Evolutionary conservation across 1,140 invertebrate genomes (phyloP).

Genomic region (Drosophila miranda): DNA sequence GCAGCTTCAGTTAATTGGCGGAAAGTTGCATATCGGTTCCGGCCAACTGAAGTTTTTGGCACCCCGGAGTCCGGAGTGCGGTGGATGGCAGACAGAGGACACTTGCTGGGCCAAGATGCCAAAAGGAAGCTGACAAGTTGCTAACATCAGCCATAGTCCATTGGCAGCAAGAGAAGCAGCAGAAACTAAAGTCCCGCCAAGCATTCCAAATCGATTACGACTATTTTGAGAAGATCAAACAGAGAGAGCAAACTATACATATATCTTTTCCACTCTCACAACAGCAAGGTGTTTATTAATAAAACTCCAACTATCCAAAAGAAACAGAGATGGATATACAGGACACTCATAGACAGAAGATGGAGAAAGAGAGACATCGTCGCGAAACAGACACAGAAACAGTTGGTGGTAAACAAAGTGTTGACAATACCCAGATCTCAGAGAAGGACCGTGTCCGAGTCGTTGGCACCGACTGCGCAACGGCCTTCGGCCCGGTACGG

Average conservation of each 20-base stretch:
- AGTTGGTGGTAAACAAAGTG: constrained; percentile 76
- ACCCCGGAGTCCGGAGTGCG: constrained; percentile 27
- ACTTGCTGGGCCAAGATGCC: constrained; percentile 67
- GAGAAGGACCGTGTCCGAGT: constrained; percentile 11
- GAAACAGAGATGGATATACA: constrained; percentile 1
- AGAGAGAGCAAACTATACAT: constrained; percentile 19
- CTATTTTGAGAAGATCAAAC: constrained; percentile 62
- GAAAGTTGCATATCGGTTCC: constrained; percentile 67
- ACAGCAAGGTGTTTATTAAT: constrained; percentile 63
- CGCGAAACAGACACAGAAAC: constrained; percentile 68
- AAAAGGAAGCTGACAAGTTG: constrained; percentile 77
- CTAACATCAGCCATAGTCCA: constrained; percentile 12
- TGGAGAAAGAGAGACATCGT: constrained; percentile 14
- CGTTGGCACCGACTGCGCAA: constrained; percentile 69
- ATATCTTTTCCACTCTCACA: constrained; percentile 1
- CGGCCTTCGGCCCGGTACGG: constrained; percentile 49
- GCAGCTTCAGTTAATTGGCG: constrained; percentile 38
- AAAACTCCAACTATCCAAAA: constrained; percentile 59
- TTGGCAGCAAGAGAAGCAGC: constrained; percentile 9
- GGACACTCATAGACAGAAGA: constrained; percentile 1
- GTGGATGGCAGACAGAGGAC: constrained; percentile 56
- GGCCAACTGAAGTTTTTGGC: constrained; percentile 31
- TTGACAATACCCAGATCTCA: constrained; percentile 57
- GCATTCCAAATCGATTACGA: constrained; percentile 78
- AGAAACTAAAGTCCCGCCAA: constrained; percentile 52